Conservation (phyloP, 2,113 vertebrate species). For the Tinamus guttatus region DNA sequence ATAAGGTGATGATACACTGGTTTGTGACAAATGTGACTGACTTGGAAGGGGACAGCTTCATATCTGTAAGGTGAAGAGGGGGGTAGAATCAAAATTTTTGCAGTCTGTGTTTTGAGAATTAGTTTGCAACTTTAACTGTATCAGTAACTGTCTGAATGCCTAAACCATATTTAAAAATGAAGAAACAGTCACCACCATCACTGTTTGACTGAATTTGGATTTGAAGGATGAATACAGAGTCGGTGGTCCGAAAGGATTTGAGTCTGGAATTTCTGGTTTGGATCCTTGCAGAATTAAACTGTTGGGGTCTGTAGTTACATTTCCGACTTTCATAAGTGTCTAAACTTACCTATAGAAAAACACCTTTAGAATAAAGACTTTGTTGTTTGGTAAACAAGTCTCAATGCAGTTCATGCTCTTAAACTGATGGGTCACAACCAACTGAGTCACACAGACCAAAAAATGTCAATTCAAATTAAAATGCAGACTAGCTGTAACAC, state of each 20-base stretch:
- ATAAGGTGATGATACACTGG: background rate
- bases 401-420: background rate
- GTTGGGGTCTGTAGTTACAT: background rate
- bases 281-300: background rate
- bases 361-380: background rate
- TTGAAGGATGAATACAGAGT: background rate
- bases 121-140: background rate
- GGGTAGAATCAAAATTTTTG: background rate
- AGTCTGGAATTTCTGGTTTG: background rate
- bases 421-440: background rate
- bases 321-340: background rate
- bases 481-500: background rate
- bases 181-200: background rate
- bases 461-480: background rate
- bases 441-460: fast-evolving
- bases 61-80: background rate
- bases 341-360: background rate
- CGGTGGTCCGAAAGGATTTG: background rate
- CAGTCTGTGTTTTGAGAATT: background rate
- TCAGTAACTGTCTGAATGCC: background rate
- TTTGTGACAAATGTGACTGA: background rate
- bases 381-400: background rate
- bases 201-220: background rate
- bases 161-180: background rate
- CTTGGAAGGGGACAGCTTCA: background rate